phyloP scores from a whole-genome alignment of 2,797 vertebrate genomes.

The Callimico goeldii region DNA sequence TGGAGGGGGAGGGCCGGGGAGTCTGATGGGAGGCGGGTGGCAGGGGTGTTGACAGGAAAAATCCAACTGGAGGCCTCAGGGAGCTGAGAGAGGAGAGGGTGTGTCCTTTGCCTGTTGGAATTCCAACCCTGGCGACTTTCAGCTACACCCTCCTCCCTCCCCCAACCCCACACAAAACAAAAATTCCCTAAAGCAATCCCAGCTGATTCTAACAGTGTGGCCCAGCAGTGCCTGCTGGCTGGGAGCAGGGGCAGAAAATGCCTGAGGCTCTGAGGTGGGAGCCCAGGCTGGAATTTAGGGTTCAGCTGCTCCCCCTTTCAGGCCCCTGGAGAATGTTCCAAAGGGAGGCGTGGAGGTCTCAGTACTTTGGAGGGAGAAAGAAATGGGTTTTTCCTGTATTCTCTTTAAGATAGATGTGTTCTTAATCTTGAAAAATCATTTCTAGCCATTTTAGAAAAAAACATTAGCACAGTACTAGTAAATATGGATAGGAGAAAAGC shows the following conservation, averaged over 20 bases:
- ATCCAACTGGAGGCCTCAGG: background rate
- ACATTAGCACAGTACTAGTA: background rate
- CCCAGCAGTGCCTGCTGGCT: background rate
- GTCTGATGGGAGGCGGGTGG: background rate
- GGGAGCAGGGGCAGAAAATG: background rate
- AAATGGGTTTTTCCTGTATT: background rate
- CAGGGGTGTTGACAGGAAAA: conserved; percentile 46
- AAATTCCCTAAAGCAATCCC: background rate
- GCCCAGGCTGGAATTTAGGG: background rate
- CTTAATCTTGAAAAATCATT: background rate
- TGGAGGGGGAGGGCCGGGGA: background rate
- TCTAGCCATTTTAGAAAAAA: background rate
- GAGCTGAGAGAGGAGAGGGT: background rate
- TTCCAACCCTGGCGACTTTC: conserved; percentile 40
- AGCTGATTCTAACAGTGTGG: background rate
- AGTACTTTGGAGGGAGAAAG: background rate
- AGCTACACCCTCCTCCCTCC: background rate
- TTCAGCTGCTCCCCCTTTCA: background rate
- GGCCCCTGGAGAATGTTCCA: background rate
- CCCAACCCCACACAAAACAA: background rate
- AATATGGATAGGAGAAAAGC: background rate
- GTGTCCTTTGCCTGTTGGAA: conserved; percentile 32
- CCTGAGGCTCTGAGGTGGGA: background rate
- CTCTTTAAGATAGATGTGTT: background rate
- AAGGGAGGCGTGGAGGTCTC: background rate